Base-by-base conservation (phyloP, 2,113 vertebrate species). In the Electrona antarctica region DNA sequence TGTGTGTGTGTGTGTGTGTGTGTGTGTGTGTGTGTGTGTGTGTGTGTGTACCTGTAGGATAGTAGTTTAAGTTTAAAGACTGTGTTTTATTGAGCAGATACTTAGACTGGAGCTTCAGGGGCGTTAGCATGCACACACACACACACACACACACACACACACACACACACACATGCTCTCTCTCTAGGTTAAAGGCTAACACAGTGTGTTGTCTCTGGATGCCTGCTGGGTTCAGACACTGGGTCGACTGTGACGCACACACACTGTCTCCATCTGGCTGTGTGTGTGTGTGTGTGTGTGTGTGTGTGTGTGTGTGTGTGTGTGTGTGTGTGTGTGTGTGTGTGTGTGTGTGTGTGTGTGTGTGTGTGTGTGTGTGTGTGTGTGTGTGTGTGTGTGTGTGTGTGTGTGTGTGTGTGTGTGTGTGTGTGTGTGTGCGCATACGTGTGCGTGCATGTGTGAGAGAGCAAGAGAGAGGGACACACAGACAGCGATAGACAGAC, bases 71-170 rank as follows among this genome's bases (percentile, higher is more conserved):
- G 4, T 13, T 52, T 8, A 54, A 45, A 55, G 14, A 28, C 77
- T 61, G 9, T 5, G 0, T 75, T 89, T 89, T 79, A 87, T 71
- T 50, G 64, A 66, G 13, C n/a, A 4, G 75, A 71, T 4, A 79
- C 77, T 86, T 80, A 83, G 78, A 80, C 80, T 78, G 67, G 29
- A 78, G 74, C 83, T 80, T 28, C 64, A 73, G 82, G 76, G 64
- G 45, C n/a, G 10, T 41, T 28, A 3, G 8, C 15, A 55, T 6
- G 6, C n/a, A 28, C 56, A 8, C 15, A 21, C n/a, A 58, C 15
- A 58, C 41, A 52, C 48, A 71, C 68, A 60, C 47, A 63, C 57
- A 69, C 15, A 55, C 14, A 21, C 6, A 28, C 56, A 8, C 8
- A 21, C n/a, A 29, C 15, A 29, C 56, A 58, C 15, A 41, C 33